Base-by-base conservation (phyloP, 2,888 invertebrate species). In the Lymantria dispar region DNA sequence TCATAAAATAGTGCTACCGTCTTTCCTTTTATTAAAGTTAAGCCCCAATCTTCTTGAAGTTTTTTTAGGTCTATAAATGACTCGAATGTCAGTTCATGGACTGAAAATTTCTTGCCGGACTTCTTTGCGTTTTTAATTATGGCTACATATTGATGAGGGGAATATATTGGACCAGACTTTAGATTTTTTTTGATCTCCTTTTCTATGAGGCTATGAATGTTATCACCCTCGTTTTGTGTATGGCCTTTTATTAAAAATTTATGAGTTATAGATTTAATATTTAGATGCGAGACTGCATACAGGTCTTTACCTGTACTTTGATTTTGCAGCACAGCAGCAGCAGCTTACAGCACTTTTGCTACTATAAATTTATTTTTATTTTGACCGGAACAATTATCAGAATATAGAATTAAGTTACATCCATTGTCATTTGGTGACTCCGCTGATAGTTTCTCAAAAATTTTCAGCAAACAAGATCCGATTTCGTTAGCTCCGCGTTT, bases 151-250 rank as follows among this genome's bases (percentile, higher is more conserved):
- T 43, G 31, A 9, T 29, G 10, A 8, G 43, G 43, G 11, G 48
- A 53, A 47, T 69, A 68, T 48, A 67, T 63, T 15, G 67, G 63
- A 44, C 58, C 64, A 31, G 67, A 56, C 52, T 58, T 68, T 43
- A 63, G 39, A 49, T 68, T 61, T 43, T 60, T 60, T 58, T 61
- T 68, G 33, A 70, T 56, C 54, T 70, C 62, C 44, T 64, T 67
- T 51, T 74, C 70, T 48, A 67, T 72, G 14, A 72, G 60, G 47
- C 68, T 69, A 50, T 77, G 70, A 14, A 74, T 50, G n/a, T 54
- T 47, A 14, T 47, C 42, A 0, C 14, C 40, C 40, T 47, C 42
- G 41, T 47, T 47, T 36, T 47, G 47, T 3, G 47, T 41, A n/a
- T 47, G 47, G 0, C 47, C 47, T 30, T 41, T 47, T 11, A 47